phyloP scores from a whole-genome alignment of 2,797 vertebrate species.

The Tenualosa thibaudeaui region DNA sequence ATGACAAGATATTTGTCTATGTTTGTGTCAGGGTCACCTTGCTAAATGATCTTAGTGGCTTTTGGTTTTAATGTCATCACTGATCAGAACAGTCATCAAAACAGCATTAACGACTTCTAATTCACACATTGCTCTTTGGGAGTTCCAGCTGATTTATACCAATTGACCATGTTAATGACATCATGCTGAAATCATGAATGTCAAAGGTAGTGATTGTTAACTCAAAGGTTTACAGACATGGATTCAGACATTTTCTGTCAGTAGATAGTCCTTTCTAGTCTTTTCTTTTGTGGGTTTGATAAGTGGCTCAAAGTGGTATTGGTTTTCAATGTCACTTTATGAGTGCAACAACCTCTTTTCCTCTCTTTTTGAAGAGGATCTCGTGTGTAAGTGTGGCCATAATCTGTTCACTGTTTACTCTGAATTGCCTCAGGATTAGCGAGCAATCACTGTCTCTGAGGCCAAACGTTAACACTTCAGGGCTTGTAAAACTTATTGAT shows the following conservation, averaged over 20 bases:
- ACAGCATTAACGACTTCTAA: background rate
- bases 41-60: constrained; percentile 55
- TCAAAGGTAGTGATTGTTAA: background rate
- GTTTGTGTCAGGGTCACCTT: constrained; percentile 3
- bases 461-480: constrained; percentile 1
- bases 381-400: background rate
- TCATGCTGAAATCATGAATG: background rate
- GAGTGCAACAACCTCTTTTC: background rate
- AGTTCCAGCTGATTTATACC: background rate
- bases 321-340: background rate
- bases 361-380: background rate
- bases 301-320: no score
- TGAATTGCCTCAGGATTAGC: constrained; percentile 45
- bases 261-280: background rate
- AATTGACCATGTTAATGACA: background rate
- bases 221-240: background rate
- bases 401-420: constrained; percentile 27
- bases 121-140: background rate
- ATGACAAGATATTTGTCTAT: background rate
- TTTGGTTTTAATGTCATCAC: constrained; percentile 48
- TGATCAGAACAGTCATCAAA: constrained; percentile 43
- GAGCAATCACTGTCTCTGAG: constrained; percentile 34
- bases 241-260: background rate
- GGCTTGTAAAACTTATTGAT: constrained; percentile 20
- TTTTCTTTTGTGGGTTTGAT: background rate